Evolutionary conservation across 37 sponge, comb jelly and placozoan species (phyloP).

Genomic region (Axinella damicornis): DNA sequence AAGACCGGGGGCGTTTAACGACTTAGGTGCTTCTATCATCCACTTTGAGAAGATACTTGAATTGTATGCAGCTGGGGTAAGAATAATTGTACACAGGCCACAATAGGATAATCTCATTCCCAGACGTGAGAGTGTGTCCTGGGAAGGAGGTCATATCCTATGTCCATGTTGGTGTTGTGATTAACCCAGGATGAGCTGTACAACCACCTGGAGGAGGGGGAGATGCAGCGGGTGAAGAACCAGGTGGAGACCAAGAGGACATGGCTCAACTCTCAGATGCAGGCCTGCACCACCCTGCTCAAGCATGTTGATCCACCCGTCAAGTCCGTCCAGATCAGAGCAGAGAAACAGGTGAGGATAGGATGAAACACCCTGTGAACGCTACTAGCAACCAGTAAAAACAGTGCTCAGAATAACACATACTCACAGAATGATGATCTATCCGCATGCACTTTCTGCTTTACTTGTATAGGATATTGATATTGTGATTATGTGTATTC

Average conservation of each 20-base stretch:
- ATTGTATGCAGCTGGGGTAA: slow-evolving; percentile 73
- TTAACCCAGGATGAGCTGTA: slow-evolving; percentile 84
- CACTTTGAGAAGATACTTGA: slow-evolving; percentile 90
- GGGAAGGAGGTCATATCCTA: no score
- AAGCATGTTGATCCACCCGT: slow-evolving; percentile 65
- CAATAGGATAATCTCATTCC: no score
- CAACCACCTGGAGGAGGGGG: slow-evolving; percentile 83
- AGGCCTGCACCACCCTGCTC: slow-evolving; percentile 41
- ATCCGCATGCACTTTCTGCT: no score
- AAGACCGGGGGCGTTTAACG: slow-evolving; percentile 80
- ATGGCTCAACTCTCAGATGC: slow-evolving; percentile 78
- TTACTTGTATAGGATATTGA: no score
- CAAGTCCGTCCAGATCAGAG: slow-evolving; percentile 62
- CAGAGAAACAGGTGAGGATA: slow-evolving; percentile 71
- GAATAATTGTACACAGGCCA: no score
- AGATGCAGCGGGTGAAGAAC: slow-evolving; percentile 85
- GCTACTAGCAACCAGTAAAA: no score
- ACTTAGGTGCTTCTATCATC: slow-evolving; percentile 68
- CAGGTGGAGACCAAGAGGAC: slow-evolving; percentile 66
- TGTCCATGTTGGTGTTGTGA: not conserved
- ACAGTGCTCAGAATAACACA: no score
- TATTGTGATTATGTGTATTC: no score
- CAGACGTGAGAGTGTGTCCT: no score
- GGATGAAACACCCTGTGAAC: no score
- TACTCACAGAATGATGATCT: no score